A percentile compares a stretch with the other conserved stretches of the same genome.
phyloP scores from a whole-genome alignment of 2,113 vertebrate species.

The Tauraco erythrolophus region DNA sequence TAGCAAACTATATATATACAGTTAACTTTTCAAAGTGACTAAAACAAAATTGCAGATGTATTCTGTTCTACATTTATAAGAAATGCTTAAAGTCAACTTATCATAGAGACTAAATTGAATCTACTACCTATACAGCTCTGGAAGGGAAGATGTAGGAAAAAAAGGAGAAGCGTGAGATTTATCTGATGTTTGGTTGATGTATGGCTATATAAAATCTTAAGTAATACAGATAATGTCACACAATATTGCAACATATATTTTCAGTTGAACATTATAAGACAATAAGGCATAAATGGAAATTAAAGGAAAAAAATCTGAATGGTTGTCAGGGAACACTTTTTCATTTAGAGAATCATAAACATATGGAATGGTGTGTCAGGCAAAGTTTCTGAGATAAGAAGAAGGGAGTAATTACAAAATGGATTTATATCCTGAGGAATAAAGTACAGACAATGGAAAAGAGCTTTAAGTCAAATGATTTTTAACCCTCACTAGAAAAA shows the following conservation, averaged over 20 bases:
- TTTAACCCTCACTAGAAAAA: slow-evolving; percentile 67
- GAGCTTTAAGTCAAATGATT: slow-evolving; percentile 70
- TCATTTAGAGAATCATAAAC: slow-evolving; percentile 85
- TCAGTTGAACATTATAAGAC: slow-evolving; percentile 80
- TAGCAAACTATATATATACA: neutral
- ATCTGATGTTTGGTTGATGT: slow-evolving; percentile 82
- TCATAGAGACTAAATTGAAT: slow-evolving; percentile 79
- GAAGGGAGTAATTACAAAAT: slow-evolving; percentile 80
- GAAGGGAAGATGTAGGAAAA: slow-evolving; percentile 65
- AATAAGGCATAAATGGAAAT: slow-evolving; percentile 86
- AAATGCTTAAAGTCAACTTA: slow-evolving; percentile 82
- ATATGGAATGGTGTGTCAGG: slow-evolving; percentile 83
- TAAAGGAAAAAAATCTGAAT: slow-evolving; percentile 78
- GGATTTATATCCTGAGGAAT: slow-evolving; percentile 76
- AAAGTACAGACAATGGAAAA: slow-evolving; percentile 71
- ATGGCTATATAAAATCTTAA: slow-evolving; percentile 84
- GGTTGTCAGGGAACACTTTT: slow-evolving; percentile 82
- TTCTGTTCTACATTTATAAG: slow-evolving; percentile 71
- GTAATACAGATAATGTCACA: slow-evolving; percentile 85
- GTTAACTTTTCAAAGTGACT: slow-evolving; percentile 72
- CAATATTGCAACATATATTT: slow-evolving; percentile 86
- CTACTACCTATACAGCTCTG: slow-evolving; percentile 71
- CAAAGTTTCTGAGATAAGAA: slow-evolving; percentile 80
- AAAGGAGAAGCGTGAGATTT: slow-evolving; percentile 75
- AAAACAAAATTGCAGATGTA: slow-evolving; percentile 68